phyloP scores from a whole-genome alignment of 1,140 invertebrate species.

The Drosophila murphyi region DNA sequence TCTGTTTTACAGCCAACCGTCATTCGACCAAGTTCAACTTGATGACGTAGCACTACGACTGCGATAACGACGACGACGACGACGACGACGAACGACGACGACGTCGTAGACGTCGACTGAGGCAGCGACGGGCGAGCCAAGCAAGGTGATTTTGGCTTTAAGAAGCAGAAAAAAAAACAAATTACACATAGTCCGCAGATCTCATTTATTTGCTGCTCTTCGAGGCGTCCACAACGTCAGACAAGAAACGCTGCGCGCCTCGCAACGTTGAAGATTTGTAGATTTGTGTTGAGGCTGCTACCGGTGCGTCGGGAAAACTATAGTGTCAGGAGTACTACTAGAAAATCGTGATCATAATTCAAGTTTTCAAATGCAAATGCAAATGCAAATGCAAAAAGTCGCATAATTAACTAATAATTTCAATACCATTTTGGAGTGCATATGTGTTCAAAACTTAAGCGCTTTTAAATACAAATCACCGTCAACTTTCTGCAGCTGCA shows the following conservation, averaged over 20 bases:
- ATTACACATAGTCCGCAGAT: constrained; percentile 79
- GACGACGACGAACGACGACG: constrained; percentile 7
- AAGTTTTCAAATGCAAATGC: constrained; percentile 1
- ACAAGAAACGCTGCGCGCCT: constrained; percentile 41
- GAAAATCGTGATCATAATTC: constrained; percentile 15
- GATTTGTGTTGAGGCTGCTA: not conserved
- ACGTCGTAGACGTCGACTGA: constrained; percentile 35
- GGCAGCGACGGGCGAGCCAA: constrained; percentile 5
- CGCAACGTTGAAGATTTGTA: constrained; percentile 5
- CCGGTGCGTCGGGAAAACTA: constrained; percentile 31
- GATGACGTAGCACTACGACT: constrained; percentile 52
- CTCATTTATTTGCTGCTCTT: constrained; percentile 83
- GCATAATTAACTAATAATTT: constrained; percentile 27
- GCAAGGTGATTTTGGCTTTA: constrained; percentile 73
- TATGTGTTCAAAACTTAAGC: constrained; percentile 32
- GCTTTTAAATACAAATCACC: constrained; percentile 19
- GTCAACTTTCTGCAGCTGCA: constrained; percentile 48
- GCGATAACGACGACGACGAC: constrained; percentile 28
- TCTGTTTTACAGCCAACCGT: constrained; percentile 29
- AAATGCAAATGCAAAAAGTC: constrained; percentile 4
- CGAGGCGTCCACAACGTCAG: constrained; percentile 75
- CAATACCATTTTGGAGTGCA: constrained; percentile 17
- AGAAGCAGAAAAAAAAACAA: constrained; percentile 69
- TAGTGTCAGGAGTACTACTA: constrained; percentile 3
- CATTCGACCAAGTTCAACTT: constrained; percentile 19